Evolutionary conservation across 2,113 vertebrate species (phyloP).

Genomic region (Macaca mulatta): DNA sequence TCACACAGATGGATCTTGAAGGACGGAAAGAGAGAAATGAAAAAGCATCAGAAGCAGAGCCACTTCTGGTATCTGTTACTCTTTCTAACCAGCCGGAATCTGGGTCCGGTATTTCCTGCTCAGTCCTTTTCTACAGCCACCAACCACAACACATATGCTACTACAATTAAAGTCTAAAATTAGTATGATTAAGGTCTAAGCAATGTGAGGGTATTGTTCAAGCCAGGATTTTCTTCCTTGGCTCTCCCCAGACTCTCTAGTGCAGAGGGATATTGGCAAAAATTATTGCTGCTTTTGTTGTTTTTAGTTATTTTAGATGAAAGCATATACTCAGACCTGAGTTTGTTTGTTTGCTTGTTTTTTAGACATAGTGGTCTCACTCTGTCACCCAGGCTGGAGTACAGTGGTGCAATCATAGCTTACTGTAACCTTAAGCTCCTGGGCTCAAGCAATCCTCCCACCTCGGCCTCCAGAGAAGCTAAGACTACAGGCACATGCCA

Average conservation of each 20-base stretch:
- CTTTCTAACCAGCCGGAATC: not conserved
- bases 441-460: too few relatives aligned
- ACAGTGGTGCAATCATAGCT: too few relatives aligned
- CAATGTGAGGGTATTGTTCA: not conserved
- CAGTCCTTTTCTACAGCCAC: not conserved
- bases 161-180: constrained; percentile 17
- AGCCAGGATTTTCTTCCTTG: not conserved
- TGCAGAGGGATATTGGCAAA: not conserved
- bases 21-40: not conserved
- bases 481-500: too few relatives aligned
- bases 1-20: not conserved
- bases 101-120: constrained; percentile 43
- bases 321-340: not conserved
- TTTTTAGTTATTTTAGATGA: not conserved
- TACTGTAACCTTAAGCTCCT: too few relatives aligned
- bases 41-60: not conserved
- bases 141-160: constrained; percentile 27
- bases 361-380: too few relatives aligned
- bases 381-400: too few relatives aligned
- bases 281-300: not conserved
- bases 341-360: too few relatives aligned
- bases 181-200: not conserved
- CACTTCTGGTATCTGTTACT: not conserved
- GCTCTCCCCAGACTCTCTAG: not conserved
- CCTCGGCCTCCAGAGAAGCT: too few relatives aligned